Base-by-base conservation (phyloP, 2,888 invertebrate genomes). In the Noctua comes region DNA sequence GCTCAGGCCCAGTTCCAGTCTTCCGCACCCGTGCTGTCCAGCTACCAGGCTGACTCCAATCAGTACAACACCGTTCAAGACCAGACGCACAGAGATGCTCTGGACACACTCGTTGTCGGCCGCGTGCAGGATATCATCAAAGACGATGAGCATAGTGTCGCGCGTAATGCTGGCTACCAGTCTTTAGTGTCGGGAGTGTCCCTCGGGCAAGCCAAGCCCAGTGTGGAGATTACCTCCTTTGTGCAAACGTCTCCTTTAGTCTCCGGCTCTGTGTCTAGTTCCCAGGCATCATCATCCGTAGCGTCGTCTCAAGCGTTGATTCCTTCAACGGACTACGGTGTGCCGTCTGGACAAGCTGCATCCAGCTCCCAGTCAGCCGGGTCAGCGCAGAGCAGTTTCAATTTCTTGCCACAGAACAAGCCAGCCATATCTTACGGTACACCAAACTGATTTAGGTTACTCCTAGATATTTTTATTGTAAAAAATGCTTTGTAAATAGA, bases 161-260 rank as follows among this genome's bases (percentile, higher is more conserved):
- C 96, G 0, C 94, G 91, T 73, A 92, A 94, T 54, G 92, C 94
- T 31, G 97, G 97, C 54, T 96, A 95, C 79, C 87, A 90, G 46
- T 96, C 96, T 0, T 84, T 96, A 36, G 95, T 97, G 24, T 96
- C 96, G 6, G 96, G 96, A 43, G 95, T 97, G 36, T 93, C 96
- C 24, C 89, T 96, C 11, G 96, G 94, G 84, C 94, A 93, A 76
- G 96, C 94, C 3, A 93, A 91, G 80, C 96, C 96, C 0, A 97
- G 97, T 82, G 89, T 96, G n/a, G 97, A 97, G 88, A 86, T 97
- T 73, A 91, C 95, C 10, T 96, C 97, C 0, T 97, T 96, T 79
- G 93, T 94, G 2, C 96, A 97, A n/a, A 93, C 91, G 57, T 94
- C 96, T 5, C 95, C 94, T 18, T 51, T 90, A 71, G 78, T 72